Conservation (phyloP, 2,113 vertebrate genomes). For the Pyxicephalus adspersus region DNA sequence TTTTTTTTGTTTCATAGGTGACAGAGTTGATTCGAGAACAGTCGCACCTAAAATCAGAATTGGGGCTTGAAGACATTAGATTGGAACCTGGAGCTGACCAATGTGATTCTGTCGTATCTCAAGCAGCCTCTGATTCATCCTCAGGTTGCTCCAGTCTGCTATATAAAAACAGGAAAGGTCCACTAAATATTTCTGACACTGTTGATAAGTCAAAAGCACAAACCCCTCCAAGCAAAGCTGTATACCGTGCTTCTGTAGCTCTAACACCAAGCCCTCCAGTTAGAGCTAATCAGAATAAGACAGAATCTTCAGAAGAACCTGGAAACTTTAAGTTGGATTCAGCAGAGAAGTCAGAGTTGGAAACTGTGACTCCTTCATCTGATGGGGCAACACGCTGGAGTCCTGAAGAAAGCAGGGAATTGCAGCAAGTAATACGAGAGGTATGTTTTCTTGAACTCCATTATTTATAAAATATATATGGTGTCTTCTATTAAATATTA, state of each 20-base stretch:
- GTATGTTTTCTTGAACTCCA: constrained; percentile 62
- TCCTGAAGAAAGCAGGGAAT: constrained; percentile 72
- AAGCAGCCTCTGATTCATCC: constrained; percentile 75
- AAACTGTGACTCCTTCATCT: constrained; percentile 39
- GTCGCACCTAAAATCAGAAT: constrained; percentile 85
- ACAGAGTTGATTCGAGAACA: constrained; percentile 91
- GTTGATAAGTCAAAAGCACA: constrained; percentile 62
- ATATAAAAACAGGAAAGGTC: constrained; percentile 65
- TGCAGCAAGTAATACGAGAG: constrained; percentile 90
- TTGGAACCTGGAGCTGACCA: constrained; percentile 71
- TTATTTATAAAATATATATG: no score
- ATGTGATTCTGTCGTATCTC: constrained; percentile 74
- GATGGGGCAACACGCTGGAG: constrained; percentile 66
- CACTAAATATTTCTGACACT: constrained; percentile 58
- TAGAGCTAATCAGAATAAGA: constrained; percentile 67
- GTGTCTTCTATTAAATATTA: no score
- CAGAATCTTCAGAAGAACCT: constrained; percentile 66
- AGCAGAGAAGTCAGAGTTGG: constrained; percentile 63
- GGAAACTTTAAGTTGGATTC: constrained; percentile 59
- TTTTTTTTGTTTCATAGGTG: constrained; percentile 71
- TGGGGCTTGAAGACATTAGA: constrained; percentile 75
- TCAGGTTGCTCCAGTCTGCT: constrained; percentile 80
- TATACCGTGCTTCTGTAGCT: constrained; percentile 85
- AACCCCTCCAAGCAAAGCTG: constrained; percentile 64
- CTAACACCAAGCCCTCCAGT: constrained; percentile 80